Conservation (phyloP, 1,140 invertebrate species). For the Myzus persicae region DNA sequence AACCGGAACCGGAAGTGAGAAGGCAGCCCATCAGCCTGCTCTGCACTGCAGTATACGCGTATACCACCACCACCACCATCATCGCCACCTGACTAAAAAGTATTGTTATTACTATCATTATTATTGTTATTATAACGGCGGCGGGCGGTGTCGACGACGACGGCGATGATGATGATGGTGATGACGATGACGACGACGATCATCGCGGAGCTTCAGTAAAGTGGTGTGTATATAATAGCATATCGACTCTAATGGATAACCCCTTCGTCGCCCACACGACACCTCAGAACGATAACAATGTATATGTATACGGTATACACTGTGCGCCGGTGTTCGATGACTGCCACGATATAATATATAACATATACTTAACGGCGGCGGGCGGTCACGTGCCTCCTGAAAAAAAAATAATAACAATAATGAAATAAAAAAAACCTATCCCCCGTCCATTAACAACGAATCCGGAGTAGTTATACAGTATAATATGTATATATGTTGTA, state of each 20-base stretch:
- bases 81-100: slow-evolving; percentile 49
- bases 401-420: slow-evolving; percentile 10
- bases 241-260: slow-evolving; percentile 43
- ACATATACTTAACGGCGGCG: not conserved
- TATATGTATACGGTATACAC: not conserved
- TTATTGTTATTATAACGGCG: slow-evolving; percentile 19
- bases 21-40: slow-evolving; percentile 9
- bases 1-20: slow-evolving; percentile 58
- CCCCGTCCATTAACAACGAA: slow-evolving; percentile 5
- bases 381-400: not conserved
- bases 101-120: slow-evolving; percentile 23
- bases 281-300: not conserved
- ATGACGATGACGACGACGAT: slow-evolving; percentile 1
- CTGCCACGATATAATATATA: not conserved
- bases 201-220: slow-evolving; percentile 23
- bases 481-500: not conserved
- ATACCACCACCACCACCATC: too few species aligned
- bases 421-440: not conserved
- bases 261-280: slow-evolving; percentile 9
- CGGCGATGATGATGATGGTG: not conserved
- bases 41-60: not conserved
- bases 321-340: not conserved
- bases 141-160: not conserved
- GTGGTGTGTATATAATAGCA: slow-evolving; percentile 16
- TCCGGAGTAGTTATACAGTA: not conserved